A percentile compares a stretch with the other conserved stretches of the same genome.
phyloP scores from a whole-genome alignment of 2,888 invertebrate species.

The Campopleginae sp. region DNA sequence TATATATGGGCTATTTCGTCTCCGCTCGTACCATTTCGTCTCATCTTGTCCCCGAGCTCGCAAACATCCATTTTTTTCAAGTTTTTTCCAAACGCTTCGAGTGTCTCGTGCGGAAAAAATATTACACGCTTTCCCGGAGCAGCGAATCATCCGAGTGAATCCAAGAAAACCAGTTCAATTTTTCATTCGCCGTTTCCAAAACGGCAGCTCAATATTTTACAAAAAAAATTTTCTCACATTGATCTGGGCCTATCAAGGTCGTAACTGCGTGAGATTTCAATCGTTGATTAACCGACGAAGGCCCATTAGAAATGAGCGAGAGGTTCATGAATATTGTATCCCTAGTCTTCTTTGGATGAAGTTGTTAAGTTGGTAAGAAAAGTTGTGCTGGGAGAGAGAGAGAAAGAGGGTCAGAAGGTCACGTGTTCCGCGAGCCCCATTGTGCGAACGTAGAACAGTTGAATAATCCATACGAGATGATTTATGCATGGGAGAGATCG shows the following conservation, averaged over 20 bases:
- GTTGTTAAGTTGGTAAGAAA: background rate
- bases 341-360: background rate
- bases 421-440: background rate
- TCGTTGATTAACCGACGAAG: background rate
- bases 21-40: conserved; percentile 17
- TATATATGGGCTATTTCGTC: conserved; percentile 39
- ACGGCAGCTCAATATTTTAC: background rate
- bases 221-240: background rate
- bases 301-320: background rate
- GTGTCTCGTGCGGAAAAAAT: background rate
- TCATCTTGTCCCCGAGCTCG: background rate
- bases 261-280: background rate
- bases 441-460: background rate
- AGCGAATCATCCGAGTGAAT: background rate
- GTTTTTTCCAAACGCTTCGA: background rate
- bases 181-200: background rate
- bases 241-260: background rate
- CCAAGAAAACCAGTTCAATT: background rate
- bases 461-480: conserved; percentile 3
- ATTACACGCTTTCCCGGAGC: background rate
- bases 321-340: background rate
- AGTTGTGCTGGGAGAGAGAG: background rate
- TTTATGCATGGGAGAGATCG: background rate
- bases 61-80: background rate
- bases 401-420: conserved; percentile 20